Percentiles rank a stretch among this genome's conserved stretches.
Conservation (phyloP, 1,140 invertebrate species). For the Armadillidium nasatum region DNA sequence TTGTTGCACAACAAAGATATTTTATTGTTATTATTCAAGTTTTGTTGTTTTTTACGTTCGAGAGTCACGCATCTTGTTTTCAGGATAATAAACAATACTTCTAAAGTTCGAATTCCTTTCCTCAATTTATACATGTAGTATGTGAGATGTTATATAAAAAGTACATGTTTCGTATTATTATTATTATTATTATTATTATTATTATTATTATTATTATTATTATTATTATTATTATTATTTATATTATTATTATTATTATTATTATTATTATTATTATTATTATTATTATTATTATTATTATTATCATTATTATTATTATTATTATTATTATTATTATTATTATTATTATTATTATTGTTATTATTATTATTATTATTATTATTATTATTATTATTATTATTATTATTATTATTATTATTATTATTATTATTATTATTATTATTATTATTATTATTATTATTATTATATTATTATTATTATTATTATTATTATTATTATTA, state of each 20-base stretch:
- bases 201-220: constrained; percentile 13
- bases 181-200: constrained; percentile 9
- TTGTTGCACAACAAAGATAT: too few species aligned
- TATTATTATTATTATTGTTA: constrained; percentile 10
- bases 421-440: too few species aligned
- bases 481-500: too few species aligned
- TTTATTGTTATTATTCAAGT: too few species aligned
- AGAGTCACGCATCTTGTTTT: too few species aligned
- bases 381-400: constrained; percentile 11
- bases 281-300: constrained; percentile 15
- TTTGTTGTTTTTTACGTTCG: too few species aligned
- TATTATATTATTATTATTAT: too few species aligned
- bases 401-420: too few species aligned
- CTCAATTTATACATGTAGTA: too few species aligned
- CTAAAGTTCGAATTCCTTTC: neutral
- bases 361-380: constrained; percentile 13
- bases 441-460: too few species aligned
- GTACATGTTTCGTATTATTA: too few species aligned
- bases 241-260: neutral
- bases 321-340: constrained; percentile 13
- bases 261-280: constrained; percentile 4
- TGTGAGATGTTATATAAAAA: too few species aligned
- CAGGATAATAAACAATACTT: neutral
- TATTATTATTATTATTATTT: constrained; percentile 11
- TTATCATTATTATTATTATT: constrained; percentile 10